Evolutionary conservation across 2,113 vertebrate genomes (phyloP).

Genomic region (Lontra canadensis): DNA sequence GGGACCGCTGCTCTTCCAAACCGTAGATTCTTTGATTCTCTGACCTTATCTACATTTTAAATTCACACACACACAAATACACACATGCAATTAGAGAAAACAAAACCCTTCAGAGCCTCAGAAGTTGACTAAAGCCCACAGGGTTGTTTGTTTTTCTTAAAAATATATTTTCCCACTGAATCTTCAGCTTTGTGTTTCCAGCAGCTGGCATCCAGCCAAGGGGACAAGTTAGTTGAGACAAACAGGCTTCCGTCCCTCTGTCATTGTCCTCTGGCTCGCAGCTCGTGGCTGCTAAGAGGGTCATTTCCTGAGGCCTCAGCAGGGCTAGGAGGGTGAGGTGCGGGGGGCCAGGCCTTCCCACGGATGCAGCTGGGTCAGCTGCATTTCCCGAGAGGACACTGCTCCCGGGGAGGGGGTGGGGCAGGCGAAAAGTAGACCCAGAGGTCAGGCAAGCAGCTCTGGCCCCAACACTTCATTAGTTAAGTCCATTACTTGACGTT

Average conservation of each 20-base stretch:
- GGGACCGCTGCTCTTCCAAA: background rate
- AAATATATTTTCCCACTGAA: slow-evolving; percentile 60
- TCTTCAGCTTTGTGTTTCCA: slow-evolving; percentile 56
- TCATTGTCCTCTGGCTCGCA: slow-evolving; percentile 66
- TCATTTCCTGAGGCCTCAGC: slow-evolving; percentile 74
- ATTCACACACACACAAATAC: background rate
- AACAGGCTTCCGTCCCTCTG: slow-evolving; percentile 44
- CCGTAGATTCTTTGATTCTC: background rate
- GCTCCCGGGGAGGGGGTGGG: background rate
- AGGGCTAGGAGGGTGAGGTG: background rate
- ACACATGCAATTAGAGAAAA: slow-evolving; percentile 3
- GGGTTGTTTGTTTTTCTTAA: slow-evolving; percentile 36
- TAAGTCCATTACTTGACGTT: background rate
- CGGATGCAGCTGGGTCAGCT: slow-evolving; percentile 70
- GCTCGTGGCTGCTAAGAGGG: slow-evolving; percentile 59
- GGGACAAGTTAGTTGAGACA: slow-evolving; percentile 51
- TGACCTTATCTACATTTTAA: slow-evolving; percentile 32
- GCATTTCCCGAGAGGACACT: slow-evolving; percentile 58
- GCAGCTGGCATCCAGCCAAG: slow-evolving; percentile 54
- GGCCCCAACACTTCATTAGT: background rate
- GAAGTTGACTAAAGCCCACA: slow-evolving; percentile 56
- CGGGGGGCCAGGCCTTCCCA: slow-evolving; percentile 74
- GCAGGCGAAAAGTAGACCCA: background rate
- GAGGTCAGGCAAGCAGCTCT: background rate
- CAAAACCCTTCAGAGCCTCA: slow-evolving; percentile 3